Percentiles rank a stretch among this genome's conserved stretches.
These are phyloP conservation scores for Spea multiplicata DNA, from an alignment of 2,113 vertebrate genomes.

Conservation along the genomic window DNA sequence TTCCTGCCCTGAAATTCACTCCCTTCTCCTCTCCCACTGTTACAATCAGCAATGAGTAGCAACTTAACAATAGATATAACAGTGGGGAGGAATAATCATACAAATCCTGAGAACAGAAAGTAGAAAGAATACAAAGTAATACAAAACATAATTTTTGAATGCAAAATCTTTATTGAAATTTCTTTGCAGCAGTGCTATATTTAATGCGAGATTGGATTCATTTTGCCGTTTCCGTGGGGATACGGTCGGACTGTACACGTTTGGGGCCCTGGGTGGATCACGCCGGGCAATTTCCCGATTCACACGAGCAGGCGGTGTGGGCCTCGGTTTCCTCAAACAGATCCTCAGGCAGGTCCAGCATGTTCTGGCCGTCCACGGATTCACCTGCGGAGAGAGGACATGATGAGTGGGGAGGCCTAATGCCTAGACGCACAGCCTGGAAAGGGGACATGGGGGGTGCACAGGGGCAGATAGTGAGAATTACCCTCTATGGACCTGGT, in stretches of 20 bases:
- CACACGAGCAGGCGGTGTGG: slow-evolving; percentile 38
- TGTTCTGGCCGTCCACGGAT: neutral
- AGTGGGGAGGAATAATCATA: too few relatives aligned
- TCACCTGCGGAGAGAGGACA: neutral
- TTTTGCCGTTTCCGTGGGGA: neutral
- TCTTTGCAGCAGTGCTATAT: slow-evolving; percentile 18
- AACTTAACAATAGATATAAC: too few relatives aligned
- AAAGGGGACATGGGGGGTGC: too few relatives aligned
- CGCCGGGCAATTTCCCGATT: neutral
- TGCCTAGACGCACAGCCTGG: too few relatives aligned
- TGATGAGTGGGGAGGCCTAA: too few relatives aligned
- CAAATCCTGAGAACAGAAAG: too few relatives aligned
- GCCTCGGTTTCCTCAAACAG: neutral
- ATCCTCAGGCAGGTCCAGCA: slow-evolving; percentile 47
- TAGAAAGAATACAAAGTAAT: neutral
- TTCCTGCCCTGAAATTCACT: too few relatives aligned
- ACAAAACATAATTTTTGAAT: slow-evolving; percentile 7
- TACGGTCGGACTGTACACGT: neutral
- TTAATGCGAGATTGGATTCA: slow-evolving; percentile 24
- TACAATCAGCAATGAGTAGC: too few relatives aligned
- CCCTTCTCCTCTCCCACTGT: too few relatives aligned
- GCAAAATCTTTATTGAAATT: slow-evolving; percentile 43
- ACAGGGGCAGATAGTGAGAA: too few relatives aligned
- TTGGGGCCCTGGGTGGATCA: slow-evolving; percentile 10
- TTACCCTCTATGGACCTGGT: too few relatives aligned